These are phyloP conservation scores for Psophia crepitans DNA, from an alignment of 2,113 vertebrate genomes.

Conservation along the genomic window DNA sequence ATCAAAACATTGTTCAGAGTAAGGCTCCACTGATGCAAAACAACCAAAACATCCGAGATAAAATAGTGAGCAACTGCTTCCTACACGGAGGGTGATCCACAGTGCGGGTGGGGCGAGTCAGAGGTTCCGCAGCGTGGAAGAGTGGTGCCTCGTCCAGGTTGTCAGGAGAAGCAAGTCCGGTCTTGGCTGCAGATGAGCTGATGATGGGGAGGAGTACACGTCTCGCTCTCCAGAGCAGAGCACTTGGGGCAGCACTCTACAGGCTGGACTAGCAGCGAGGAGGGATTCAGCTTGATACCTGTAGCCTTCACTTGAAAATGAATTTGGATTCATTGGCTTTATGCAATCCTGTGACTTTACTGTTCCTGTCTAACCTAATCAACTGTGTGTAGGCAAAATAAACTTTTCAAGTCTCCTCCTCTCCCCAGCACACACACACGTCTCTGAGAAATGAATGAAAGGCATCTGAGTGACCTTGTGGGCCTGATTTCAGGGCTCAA, in stretches of 20 bases:
- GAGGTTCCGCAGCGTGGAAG: background rate
- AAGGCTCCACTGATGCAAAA: conserved; percentile 1
- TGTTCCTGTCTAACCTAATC: background rate
- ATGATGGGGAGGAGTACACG: background rate
- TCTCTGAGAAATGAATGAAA: background rate
- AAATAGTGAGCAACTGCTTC: background rate
- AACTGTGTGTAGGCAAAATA: background rate
- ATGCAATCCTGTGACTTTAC: background rate
- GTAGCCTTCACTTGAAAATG: background rate
- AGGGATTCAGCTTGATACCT: background rate
- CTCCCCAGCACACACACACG: background rate
- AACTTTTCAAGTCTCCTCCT: background rate
- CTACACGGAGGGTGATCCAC: background rate
- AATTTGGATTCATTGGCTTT: background rate
- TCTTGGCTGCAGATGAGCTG: background rate
- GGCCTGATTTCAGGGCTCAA: background rate
- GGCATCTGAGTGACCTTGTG: background rate
- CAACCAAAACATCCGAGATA: background rate
- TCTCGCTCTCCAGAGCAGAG: background rate
- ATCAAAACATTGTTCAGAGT: conserved; percentile 23
- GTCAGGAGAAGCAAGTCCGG: background rate
- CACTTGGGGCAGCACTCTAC: background rate
- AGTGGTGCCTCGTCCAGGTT: background rate
- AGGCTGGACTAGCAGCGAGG: background rate
- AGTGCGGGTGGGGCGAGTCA: background rate